A percentile compares a stretch with the other conserved stretches of the same genome.
phyloP scores from a whole-genome alignment of 2,113 vertebrate species.

The Platichthys stellatus region DNA sequence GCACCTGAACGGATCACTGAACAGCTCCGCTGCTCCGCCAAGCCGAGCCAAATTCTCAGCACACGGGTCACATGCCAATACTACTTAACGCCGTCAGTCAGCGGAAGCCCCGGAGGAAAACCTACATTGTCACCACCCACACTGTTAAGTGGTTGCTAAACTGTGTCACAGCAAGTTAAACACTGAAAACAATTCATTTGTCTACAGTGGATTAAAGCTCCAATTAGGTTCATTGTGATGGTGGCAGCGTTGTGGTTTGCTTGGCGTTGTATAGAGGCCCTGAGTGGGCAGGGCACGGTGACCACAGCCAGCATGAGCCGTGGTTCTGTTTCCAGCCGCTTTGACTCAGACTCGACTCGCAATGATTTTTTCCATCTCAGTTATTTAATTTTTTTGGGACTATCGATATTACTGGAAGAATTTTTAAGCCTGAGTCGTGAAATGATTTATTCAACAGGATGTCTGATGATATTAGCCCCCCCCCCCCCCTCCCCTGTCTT shows the following conservation, averaged over 20 bases:
- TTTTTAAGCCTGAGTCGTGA: background rate
- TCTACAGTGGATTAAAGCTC: slow-evolving; percentile 28
- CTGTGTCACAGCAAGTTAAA: slow-evolving; percentile 38
- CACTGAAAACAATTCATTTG: slow-evolving; percentile 28
- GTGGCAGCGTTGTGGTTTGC: slow-evolving; percentile 13
- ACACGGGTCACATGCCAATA: slow-evolving; percentile 2
- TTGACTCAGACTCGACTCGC: background rate
- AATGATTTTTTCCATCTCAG: background rate
- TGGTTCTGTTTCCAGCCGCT: background rate
- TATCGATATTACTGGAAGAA: background rate
- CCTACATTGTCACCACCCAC: slow-evolving; percentile 8
- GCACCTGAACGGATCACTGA: slow-evolving; percentile 31
- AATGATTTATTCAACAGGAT: background rate
- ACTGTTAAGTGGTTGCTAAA: slow-evolving; percentile 33
- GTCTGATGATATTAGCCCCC: too few species aligned
- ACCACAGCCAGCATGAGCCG: background rate
- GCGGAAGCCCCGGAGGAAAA: slow-evolving; percentile 13
- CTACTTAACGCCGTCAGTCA: slow-evolving; percentile 12
- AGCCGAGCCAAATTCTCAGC: slow-evolving; percentile 15
- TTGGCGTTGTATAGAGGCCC: slow-evolving; percentile 8
- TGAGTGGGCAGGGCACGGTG: slow-evolving; percentile 5
- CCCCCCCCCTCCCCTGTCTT: background rate
- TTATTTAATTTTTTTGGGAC: background rate
- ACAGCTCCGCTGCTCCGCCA: slow-evolving; percentile 4
- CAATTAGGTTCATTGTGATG: slow-evolving; percentile 34